Percentiles rank a stretch among this genome's conserved stretches.
These are phyloP conservation scores for Drosophila ezoana DNA, from an alignment of 2,888 invertebrate genomes.

Conservation along the genomic window DNA sequence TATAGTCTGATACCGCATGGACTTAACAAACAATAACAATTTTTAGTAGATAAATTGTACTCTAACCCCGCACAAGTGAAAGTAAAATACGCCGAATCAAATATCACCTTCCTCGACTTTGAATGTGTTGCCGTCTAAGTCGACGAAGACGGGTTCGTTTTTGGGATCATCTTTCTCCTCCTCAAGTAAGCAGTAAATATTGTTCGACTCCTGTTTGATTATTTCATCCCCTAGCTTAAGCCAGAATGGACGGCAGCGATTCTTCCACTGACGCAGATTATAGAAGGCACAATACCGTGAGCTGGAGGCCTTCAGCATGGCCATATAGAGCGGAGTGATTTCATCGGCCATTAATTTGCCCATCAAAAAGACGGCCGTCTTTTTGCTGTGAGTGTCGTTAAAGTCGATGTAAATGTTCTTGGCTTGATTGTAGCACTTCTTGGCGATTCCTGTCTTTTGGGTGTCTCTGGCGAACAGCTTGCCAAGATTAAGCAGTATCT, in stretches of 20 bases:
- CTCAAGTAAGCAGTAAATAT: conserved; percentile 66
- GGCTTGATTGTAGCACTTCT: conserved; percentile 68
- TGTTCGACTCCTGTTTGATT: conserved; percentile 56
- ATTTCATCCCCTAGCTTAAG: conserved; percentile 58
- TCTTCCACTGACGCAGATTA: conserved; percentile 77
- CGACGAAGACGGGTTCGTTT: conserved; percentile 4
- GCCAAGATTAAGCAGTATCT: conserved; percentile 67
- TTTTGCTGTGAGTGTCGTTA: conserved; percentile 65
- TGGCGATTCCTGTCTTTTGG: conserved; percentile 61
- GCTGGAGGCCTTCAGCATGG: conserved; percentile 68
- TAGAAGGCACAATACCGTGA: conserved; percentile 67
- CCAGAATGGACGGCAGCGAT: conserved; percentile 77
- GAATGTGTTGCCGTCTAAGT: conserved; percentile 42
- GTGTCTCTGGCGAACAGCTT: conserved; percentile 64
- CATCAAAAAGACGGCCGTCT: conserved; percentile 71
- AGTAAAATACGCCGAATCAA: not conserved
- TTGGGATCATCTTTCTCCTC: conserved; percentile 63
- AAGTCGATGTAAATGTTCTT: conserved; percentile 70
- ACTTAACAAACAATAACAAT: conserved; percentile 23
- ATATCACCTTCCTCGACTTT: conserved; percentile 63
- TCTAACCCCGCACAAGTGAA: not conserved
- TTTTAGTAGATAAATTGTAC: not conserved
- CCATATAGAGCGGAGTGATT: conserved; percentile 77
- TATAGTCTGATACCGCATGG: not conserved
- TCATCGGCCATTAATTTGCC: conserved; percentile 77